Base-by-base conservation (phyloP, 1,140 invertebrate species). In the Zaprionus davidi region DNA sequence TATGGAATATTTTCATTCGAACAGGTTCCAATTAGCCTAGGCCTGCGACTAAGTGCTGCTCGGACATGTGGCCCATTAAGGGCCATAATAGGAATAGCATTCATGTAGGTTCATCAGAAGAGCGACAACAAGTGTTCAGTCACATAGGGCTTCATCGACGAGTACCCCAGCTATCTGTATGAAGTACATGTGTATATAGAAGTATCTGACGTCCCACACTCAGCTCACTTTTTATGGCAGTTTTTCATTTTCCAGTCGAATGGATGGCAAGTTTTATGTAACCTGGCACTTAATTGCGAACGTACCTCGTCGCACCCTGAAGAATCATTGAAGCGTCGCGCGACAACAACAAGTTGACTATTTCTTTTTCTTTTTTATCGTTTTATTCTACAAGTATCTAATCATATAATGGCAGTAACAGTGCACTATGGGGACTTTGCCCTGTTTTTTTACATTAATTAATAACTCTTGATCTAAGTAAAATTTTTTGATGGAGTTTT, bases 181-280 rank as follows among this genome's bases (percentile, higher is more conserved):
- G 41, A 22, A 1, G 6, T 24, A 41, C 38, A 6, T 24, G n/a
- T 51, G 5, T 51, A 51, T 51, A 51, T 13, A 51, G 46, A 51
- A 24, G 1, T 51, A 24, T 2, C 4, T 24, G 20, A n/a, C 41
- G 11, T 12, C 71, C 71, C 71, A 67, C 56, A 67, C 57, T 62
- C 36, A 26, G 62, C 17, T 66, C 28, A 44, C 31, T 53, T 31
- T 67, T 49, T 62, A 75, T 71, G 55, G 55, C 38, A 59, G 55
- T 72, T 73, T 71, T 75, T 70, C 38, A 76, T 71, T 88, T 87
- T 87, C 81, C 84, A 87, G 57, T 81, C 79, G 85, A 90, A 75
- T 90, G 79, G 81, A 55, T 73, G 55, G 49, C 68, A 67, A 80
- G 57, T 62, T 75, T 66, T 70, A 80, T 58, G 56, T 65, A 75